These are phyloP conservation scores for Helobdella robusta DNA, from an alignment of 2,888 invertebrate genomes.

Conservation along the genomic window DNA sequence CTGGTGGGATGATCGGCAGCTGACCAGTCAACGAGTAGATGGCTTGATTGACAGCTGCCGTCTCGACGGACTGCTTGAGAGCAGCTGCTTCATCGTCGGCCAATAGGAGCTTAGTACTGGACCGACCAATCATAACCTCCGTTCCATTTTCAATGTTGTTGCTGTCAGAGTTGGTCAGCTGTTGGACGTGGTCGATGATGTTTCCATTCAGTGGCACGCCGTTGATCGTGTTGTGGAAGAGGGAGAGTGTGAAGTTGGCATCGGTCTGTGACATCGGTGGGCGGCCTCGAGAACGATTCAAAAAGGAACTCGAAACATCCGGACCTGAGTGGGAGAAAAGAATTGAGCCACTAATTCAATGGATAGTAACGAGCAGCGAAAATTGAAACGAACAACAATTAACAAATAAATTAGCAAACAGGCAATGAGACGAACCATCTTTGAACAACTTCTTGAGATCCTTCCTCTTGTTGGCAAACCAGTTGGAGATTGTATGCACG, in stretches of 20 bases:
- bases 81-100: conserved; percentile 23
- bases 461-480: conserved; percentile 53
- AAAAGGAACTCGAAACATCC: conserved; percentile 6
- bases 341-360: background rate
- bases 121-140: conserved; percentile 14
- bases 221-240: too few relatives aligned
- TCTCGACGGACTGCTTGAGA: conserved; percentile 33
- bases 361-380: background rate
- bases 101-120: background rate
- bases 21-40: conserved; percentile 35
- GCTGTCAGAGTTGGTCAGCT: background rate
- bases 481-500: conserved; percentile 51
- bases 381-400: background rate
- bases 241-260: conserved; percentile 2
- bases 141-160: conserved; percentile 1
- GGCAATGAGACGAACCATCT: conserved; percentile 36
- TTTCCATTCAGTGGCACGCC: background rate
- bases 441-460: conserved; percentile 44
- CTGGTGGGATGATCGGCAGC: conserved; percentile 28
- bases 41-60: conserved; percentile 37
- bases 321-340: background rate
- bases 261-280: conserved; percentile 14
- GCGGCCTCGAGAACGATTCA: conserved; percentile 17
- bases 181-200: background rate
- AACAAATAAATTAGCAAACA: background rate